phyloP scores from a whole-genome alignment of 2,888 invertebrate genomes.

The Polyploca ridens region DNA sequence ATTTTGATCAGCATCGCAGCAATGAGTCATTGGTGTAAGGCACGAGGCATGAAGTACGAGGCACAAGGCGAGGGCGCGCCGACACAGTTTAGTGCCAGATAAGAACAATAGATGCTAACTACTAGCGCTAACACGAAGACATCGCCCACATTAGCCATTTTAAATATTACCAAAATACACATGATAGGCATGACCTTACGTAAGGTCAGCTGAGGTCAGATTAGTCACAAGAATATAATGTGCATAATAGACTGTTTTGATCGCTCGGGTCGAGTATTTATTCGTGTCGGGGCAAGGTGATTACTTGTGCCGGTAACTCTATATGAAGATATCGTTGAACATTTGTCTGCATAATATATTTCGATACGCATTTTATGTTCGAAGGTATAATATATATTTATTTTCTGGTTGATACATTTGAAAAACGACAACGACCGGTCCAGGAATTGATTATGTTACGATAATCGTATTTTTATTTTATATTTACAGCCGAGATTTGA shows the following conservation, averaged over 20 bases:
- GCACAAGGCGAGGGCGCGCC: constrained; percentile 38
- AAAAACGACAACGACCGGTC: neutral
- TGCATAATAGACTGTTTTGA: constrained; percentile 37
- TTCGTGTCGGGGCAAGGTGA: constrained; percentile 11
- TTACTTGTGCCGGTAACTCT: neutral
- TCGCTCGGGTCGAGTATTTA: constrained; percentile 29
- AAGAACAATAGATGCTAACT: constrained; percentile 46
- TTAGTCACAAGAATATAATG: constrained; percentile 33
- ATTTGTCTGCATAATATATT: constrained; percentile 5
- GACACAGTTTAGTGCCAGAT: constrained; percentile 30
- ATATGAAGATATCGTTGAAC: neutral
- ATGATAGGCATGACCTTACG: constrained; percentile 23
- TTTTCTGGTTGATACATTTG: neutral
- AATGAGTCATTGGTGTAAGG: constrained; percentile 52
- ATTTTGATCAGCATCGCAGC: constrained; percentile 52
- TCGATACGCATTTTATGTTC: neutral
- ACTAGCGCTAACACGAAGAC: constrained; percentile 20
- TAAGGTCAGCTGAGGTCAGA: constrained; percentile 35
- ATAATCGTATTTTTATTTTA: neutral
- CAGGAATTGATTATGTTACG: neutral
- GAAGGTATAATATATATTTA: neutral
- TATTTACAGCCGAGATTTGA: constrained; percentile 29
- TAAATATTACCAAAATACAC: constrained; percentile 22
- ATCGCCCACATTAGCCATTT: constrained; percentile 21
- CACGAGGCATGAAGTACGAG: constrained; percentile 28